These are phyloP conservation scores for Alectura lathami DNA, from an alignment of 2,113 vertebrate genomes.

Conservation along the genomic window DNA sequence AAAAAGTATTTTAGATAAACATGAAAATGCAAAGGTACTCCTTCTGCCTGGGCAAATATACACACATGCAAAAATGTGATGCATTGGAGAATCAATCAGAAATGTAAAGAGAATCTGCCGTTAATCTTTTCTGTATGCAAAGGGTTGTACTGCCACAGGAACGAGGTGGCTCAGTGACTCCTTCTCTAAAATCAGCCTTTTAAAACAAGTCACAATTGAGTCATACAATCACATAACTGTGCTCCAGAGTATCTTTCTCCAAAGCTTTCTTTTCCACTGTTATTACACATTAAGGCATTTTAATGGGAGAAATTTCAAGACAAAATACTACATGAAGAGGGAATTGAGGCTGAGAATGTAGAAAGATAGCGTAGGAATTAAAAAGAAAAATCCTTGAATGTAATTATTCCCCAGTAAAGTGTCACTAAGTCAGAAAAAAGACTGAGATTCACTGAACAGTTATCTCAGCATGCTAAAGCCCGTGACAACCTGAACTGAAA, in stretches of 20 bases:
- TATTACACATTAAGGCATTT: neutral
- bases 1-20: neutral
- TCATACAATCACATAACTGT: neutral
- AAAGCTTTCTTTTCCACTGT: neutral
- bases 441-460: neutral
- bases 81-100: neutral
- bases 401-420: neutral
- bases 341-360: neutral
- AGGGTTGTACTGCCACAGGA: neutral
- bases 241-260: neutral
- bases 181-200: neutral
- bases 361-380: neutral
- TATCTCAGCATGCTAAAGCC: neutral
- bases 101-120: neutral
- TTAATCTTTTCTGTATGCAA: neutral
- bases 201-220: neutral
- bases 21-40: neutral
- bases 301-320: neutral
- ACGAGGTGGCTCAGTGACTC: neutral
- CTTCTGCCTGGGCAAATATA: neutral
- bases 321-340: neutral
- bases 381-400: neutral
- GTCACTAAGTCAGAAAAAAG: neutral
- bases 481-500: neutral
- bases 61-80: neutral